Conservation (phyloP, 2,797 vertebrate genomes). For the Neosilurus hyrtlii region DNA sequence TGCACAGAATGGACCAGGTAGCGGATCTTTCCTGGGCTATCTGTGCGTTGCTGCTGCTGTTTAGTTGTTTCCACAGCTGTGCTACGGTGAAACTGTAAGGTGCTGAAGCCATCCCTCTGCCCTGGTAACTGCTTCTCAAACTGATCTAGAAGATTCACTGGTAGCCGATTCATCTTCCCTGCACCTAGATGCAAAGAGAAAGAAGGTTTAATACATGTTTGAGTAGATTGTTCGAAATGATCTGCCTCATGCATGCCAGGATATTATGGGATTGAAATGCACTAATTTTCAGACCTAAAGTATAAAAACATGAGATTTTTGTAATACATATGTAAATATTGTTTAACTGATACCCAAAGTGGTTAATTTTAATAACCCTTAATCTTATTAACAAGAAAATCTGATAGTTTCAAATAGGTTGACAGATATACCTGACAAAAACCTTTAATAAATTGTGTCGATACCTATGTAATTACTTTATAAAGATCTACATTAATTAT, state of each 20-base stretch:
- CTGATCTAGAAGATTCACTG: constrained; percentile 88
- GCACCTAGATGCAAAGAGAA: constrained; percentile 56
- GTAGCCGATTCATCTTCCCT: constrained; percentile 87
- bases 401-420: neutral
- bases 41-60: constrained; percentile 87
- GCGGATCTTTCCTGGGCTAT: constrained; percentile 95
- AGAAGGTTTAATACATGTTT: neutral
- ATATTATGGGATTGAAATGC: neutral
- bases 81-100: constrained; percentile 90
- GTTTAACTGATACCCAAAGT: neutral
- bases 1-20: constrained; percentile 97
- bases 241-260: neutral
- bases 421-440: neutral
- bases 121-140: constrained; percentile 95
- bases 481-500: neutral
- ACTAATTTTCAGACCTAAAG: neutral
- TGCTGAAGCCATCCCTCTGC: constrained; percentile 94
- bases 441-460: neutral
- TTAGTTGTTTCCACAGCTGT: constrained; percentile 70
- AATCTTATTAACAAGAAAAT: neutral
- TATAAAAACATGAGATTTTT: neutral
- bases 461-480: neutral
- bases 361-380: neutral
- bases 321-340: neutral
- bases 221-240: neutral